Conservation (phyloP, 2,113 vertebrate species). For the Eurystomus gularis region DNA sequence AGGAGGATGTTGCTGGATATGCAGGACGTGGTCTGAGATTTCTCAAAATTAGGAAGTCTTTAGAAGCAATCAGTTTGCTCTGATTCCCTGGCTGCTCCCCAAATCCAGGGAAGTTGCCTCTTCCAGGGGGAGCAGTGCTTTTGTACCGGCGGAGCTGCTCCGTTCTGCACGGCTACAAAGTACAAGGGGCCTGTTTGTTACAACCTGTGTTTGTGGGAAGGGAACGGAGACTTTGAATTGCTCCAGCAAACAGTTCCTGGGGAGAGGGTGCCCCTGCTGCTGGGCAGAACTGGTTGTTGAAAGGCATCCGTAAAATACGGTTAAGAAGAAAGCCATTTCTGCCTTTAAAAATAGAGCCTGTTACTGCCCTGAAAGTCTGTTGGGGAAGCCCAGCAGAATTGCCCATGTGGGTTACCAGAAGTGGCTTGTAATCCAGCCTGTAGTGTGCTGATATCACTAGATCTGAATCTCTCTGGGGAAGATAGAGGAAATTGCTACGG, state of each 20-base stretch:
- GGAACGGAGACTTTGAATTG: background rate
- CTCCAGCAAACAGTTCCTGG: background rate
- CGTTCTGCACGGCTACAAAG: background rate
- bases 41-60: slow-evolving; percentile 43
- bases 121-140: background rate
- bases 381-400: slow-evolving; percentile 64
- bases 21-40: background rate
- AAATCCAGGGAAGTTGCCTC: background rate
- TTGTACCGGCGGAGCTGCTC: background rate
- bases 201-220: background rate
- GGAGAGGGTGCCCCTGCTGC: background rate
- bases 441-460: slow-evolving; percentile 17
- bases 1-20: slow-evolving; percentile 4
- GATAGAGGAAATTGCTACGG: slow-evolving; percentile 51
- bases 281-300: background rate
- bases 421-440: slow-evolving; percentile 51
- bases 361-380: slow-evolving; percentile 52
- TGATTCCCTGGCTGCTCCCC: background rate
- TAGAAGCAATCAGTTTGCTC: slow-evolving; percentile 19
- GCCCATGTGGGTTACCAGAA: slow-evolving; percentile 71
- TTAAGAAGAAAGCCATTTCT: slow-evolving; percentile 17
- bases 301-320: background rate
- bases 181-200: background rate
- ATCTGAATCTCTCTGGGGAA: slow-evolving; percentile 36
- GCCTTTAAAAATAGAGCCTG: slow-evolving; percentile 34